Percentiles rank a stretch among this genome's conserved stretches.
Conservation (phyloP, 2,888 invertebrate genomes). For the Apocheima hispidaria region DNA sequence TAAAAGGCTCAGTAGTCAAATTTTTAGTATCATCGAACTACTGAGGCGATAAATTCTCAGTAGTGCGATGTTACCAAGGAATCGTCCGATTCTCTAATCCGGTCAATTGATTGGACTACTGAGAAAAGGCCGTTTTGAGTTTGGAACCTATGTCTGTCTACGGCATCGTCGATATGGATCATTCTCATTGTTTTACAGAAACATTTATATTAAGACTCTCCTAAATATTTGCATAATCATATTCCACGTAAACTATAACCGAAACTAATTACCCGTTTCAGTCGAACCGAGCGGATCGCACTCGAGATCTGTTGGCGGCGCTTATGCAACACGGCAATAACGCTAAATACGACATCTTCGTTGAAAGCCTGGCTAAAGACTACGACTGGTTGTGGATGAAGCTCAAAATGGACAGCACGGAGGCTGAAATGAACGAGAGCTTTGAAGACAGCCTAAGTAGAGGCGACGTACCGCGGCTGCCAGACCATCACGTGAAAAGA, state of each 20-base stretch:
- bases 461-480: slow-evolving; percentile 86
- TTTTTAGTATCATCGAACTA: no score
- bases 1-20: no score
- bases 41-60: no score
- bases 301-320: slow-evolving; percentile 70
- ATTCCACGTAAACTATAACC: background rate
- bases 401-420: slow-evolving; percentile 65
- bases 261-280: slow-evolving; percentile 52
- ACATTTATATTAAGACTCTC: background rate
- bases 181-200: no score
- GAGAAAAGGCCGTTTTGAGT: no score
- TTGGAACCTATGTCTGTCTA: no score
- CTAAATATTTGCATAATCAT: background rate
- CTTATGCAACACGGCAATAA: slow-evolving; percentile 73
- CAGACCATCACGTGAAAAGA: slow-evolving; percentile 84
- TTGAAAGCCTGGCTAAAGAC: slow-evolving; percentile 82
- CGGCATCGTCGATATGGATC: no score
- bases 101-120: no score
- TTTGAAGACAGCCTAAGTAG: slow-evolving; percentile 82
- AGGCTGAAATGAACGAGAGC: slow-evolving; percentile 69
- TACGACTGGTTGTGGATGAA: slow-evolving; percentile 86
- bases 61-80: no score
- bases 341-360: slow-evolving; percentile 83
- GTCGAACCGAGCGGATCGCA: slow-evolving; percentile 69
- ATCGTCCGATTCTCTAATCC: no score